Percentiles rank a stretch among this genome's conserved stretches.
phyloP scores from a whole-genome alignment of 1,140 invertebrate genomes.

The Heliconius eleuchia region DNA sequence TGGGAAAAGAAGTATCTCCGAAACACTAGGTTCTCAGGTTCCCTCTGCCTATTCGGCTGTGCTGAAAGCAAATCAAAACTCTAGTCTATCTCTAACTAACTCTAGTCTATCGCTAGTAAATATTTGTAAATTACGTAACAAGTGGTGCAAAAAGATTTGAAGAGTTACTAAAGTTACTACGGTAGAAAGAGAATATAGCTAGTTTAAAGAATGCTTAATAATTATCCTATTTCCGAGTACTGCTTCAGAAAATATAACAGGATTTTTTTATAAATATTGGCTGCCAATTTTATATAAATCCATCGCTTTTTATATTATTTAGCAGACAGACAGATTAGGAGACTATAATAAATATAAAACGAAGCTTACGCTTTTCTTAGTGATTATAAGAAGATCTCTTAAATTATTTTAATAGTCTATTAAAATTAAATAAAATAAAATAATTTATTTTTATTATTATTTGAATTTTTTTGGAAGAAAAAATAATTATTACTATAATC shows the following conservation, averaged over 20 bases:
- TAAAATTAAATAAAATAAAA: neutral
- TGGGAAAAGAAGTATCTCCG: too few species aligned
- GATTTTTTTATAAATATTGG: neutral
- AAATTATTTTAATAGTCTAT: neutral
- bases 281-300: neutral
- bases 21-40: too few species aligned
- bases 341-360: too few species aligned
- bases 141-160: neutral
- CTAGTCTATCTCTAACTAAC: too few species aligned
- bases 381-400: neutral
- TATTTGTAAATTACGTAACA: constrained; percentile 2
- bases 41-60: too few species aligned
- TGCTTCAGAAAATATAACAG: neutral
- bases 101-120: neutral
- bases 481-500: too few species aligned
- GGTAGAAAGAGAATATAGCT: neutral
- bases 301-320: neutral
- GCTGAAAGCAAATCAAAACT: neutral
- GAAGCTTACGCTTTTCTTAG: neutral
- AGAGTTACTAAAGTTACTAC: neutral
- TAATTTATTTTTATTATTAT: neutral
- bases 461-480: too few species aligned
- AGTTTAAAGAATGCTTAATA: constrained; percentile 5
- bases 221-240: neutral
- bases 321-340: neutral